These are phyloP conservation scores for Dreissena rostriformis DNA, from an alignment of 1,140 invertebrate genomes.

Conservation along the genomic window DNA sequence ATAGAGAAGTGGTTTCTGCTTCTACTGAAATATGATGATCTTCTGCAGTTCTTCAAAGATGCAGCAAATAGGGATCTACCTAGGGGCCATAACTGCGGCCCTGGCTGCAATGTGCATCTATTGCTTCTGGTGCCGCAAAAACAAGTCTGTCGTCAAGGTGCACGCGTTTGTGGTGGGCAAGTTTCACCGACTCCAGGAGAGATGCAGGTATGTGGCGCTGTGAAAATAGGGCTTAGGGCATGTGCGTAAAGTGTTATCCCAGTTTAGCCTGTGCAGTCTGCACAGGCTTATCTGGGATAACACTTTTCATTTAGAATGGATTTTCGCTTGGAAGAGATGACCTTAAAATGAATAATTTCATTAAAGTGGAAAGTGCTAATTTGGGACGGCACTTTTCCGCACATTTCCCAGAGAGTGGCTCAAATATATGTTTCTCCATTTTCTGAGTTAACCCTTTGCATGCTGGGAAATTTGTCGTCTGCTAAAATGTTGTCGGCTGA, in stretches of 20 bases:
- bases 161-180: neutral
- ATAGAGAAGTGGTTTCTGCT: no score
- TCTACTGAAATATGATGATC: no score
- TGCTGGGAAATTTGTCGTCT: no score
- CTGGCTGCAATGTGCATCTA: slow-evolving; percentile 28
- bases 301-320: neutral
- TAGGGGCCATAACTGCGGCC: slow-evolving; percentile 10
- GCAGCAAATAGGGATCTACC: slow-evolving; percentile 35
- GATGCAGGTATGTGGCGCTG: slow-evolving; percentile 17
- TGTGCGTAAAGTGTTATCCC: neutral
- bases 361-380: no score
- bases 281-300: neutral
- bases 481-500: no score
- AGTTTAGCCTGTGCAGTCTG: neutral
- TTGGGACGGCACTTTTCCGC: no score
- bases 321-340: neutral
- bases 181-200: slow-evolving; percentile 14
- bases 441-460: no score
- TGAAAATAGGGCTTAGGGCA: no score
- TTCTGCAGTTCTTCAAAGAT: slow-evolving; percentile 35
- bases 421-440: no score
- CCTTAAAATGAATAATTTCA: no score
- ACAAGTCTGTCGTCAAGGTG: slow-evolving; percentile 11
- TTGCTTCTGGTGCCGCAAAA: slow-evolving; percentile 41
- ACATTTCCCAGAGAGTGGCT: no score